Conservation (phyloP, 2,797 vertebrate genomes). For the Orestias chungarensis region DNA sequence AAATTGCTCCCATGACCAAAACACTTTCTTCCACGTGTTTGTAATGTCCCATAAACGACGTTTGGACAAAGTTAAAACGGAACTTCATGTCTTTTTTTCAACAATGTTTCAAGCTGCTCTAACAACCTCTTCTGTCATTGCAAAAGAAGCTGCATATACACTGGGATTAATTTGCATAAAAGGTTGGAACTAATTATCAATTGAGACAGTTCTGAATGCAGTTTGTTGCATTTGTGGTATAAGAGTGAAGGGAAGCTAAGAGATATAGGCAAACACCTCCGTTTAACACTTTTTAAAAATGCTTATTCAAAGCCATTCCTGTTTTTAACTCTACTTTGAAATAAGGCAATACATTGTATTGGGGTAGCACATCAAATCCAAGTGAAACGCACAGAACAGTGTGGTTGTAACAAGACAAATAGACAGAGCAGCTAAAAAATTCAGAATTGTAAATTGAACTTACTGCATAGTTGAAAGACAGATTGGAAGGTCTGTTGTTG, state of each 20-base stretch:
- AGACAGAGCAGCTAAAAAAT: too few relatives aligned
- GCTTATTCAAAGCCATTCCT: too few relatives aligned
- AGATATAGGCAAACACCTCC: too few relatives aligned
- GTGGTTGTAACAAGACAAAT: background rate
- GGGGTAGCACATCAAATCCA: background rate
- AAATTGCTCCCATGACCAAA: too few relatives aligned
- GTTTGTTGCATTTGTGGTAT: background rate
- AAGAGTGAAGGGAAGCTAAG: background rate
- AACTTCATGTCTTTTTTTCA: background rate
- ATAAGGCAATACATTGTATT: background rate
- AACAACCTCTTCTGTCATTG: background rate
- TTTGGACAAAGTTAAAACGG: background rate
- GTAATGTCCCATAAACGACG: background rate
- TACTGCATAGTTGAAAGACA: slow-evolving; percentile 87
- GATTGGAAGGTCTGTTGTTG: slow-evolving; percentile 88
- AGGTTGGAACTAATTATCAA: too few relatives aligned
- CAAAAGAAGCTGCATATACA: too few relatives aligned
- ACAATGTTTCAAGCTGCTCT: background rate
- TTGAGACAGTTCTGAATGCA: too few relatives aligned
- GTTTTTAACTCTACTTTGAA: background rate
- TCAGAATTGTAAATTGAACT: slow-evolving; percentile 58
- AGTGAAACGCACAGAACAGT: background rate
- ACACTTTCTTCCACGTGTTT: background rate
- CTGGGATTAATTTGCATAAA: too few relatives aligned
- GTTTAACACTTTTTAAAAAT: too few relatives aligned